Conservation (phyloP, 2,113 vertebrate species). For the Otolemur garnettii region DNA sequence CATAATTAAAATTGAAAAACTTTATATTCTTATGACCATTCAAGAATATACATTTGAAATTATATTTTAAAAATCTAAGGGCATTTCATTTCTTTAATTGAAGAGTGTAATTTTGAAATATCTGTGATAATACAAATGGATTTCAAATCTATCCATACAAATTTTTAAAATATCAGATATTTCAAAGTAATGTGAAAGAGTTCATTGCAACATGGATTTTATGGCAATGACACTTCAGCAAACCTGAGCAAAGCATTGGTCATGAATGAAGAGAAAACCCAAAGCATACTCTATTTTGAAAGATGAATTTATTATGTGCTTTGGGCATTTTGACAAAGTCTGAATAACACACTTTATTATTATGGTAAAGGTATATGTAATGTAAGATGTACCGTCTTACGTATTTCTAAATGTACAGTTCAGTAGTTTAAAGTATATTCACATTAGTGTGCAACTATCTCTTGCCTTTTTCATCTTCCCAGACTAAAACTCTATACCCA, state of each 20-base stretch:
- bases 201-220: neutral
- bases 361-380: neutral
- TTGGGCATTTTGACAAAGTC: neutral
- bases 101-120: neutral
- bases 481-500: neutral
- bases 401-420: neutral
- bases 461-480: neutral
- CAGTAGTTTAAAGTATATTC: neutral
- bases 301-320: neutral
- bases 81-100: neutral
- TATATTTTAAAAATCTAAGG: slow-evolving; percentile 2
- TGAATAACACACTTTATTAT: neutral
- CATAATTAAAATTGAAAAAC: neutral
- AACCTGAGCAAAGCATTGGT: neutral
- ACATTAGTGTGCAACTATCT: neutral
- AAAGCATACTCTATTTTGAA: neutral
- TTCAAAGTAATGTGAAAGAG: neutral
- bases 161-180: neutral
- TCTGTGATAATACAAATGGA: neutral
- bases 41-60: slow-evolving; percentile 11
- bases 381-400: neutral
- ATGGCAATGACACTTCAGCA: neutral
- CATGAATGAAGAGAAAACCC: neutral
- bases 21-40: neutral
- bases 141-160: neutral